Base-by-base conservation (phyloP, 2,888 invertebrate species). In the Phymatocera aterrima region DNA sequence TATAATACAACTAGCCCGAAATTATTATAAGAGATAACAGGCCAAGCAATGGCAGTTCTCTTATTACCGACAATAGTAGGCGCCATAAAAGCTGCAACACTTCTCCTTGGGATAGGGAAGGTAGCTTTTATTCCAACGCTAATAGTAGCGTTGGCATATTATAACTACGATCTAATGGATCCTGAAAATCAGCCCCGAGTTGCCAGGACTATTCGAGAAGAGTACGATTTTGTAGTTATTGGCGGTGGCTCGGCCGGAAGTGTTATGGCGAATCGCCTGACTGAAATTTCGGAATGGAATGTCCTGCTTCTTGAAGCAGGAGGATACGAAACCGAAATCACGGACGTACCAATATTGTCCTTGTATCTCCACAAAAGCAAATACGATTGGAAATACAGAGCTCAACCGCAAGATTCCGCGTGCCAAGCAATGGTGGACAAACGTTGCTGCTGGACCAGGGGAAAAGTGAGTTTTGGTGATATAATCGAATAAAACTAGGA, bases 381-480 rank as follows among this genome's bases (percentile, higher is more conserved):
- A 92, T 89, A 97, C 85, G 97, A 97, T 90, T 97, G 97, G 97
- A 96, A 96, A 86, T 97, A 97, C 91, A 95, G 97, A 83, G 95
- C 97, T 0, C 96, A 97, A 89, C 95, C 97, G 0, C 96, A 96
- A 90, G 92, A 93, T 64, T 93, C 95, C 0, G 97, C 97, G 0
- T 97, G 97, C 83, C 96, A 96, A 88, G 97, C 97, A 0, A 97
- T 97, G 96, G 92, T 94, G 77, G 96, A 96, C 87, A 93, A 95
- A 85, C 93, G 96, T 60, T 97, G 97, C 87, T 95, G 95, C 85
- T 97, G 97, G 97, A 97, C 97, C 0, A 93, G 97, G 79, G 98
- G 98, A 68, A 97, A 97, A 91, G 92, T 93, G 48, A 84, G 80
- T 68, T 43, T 68, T 28, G n/a, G 8, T 46, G 12, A 34, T 28